Evolutionary conservation across 2,797 vertebrate genomes (phyloP).

Genomic region (Enoplosus armatus): DNA sequence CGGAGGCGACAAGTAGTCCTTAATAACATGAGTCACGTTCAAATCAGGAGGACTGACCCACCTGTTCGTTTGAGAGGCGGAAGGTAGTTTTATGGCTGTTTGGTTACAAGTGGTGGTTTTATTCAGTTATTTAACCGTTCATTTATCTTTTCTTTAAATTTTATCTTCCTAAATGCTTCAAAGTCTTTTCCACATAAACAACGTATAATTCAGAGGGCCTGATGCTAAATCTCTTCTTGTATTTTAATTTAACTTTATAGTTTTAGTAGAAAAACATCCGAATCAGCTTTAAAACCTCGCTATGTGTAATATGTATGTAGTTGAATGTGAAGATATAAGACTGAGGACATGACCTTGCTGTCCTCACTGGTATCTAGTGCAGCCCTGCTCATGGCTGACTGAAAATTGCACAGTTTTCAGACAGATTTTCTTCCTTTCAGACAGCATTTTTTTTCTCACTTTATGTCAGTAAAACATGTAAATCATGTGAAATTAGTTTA

Average conservation of each 20-base stretch:
- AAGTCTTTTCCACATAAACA: not conserved
- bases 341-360: not conserved
- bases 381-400: not conserved
- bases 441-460: not conserved
- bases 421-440: not conserved
- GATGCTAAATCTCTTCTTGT: not conserved
- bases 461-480: constrained; percentile 8
- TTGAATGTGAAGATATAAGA: not conserved
- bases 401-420: not conserved
- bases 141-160: not conserved
- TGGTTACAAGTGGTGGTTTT: constrained; percentile 4
- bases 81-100: not conserved
- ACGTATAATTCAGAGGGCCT: not conserved
- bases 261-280: not conserved
- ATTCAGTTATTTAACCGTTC: not conserved
- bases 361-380: not conserved
- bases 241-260: not conserved
- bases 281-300: not conserved
- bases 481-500: constrained; percentile 20
- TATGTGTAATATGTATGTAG: not conserved
- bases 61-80: constrained; percentile 42
- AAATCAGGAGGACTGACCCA: constrained; percentile 39
- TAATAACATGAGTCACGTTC: constrained; percentile 60
- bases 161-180: not conserved
- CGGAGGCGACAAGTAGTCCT: constrained; percentile 60